Percentiles rank a stretch among this genome's conserved stretches.
These are phyloP conservation scores for Mimumesa dahlbomi DNA, from an alignment of 2,888 invertebrate species.

Conservation along the genomic window DNA sequence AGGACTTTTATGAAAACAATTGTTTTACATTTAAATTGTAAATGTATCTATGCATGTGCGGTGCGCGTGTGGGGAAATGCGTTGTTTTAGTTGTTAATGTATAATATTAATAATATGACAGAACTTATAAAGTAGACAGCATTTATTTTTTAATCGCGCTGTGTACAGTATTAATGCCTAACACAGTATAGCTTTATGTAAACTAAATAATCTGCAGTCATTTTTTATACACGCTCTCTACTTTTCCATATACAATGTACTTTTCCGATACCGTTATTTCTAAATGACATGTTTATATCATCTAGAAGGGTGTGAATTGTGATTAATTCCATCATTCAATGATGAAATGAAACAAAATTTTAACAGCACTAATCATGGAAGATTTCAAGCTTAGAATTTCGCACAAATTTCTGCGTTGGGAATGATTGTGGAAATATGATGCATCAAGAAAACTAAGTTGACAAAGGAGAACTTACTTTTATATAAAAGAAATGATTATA, in stretches of 20 bases:
- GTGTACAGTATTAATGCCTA: conserved; percentile 35
- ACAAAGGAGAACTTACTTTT: not conserved
- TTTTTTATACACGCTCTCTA: not conserved
- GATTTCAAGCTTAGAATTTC: not conserved
- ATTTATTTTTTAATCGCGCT: conserved; percentile 12
- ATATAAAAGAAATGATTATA: conserved; percentile 3
- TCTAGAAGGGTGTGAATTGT: too few relatives aligned
- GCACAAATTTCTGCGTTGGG: too few relatives aligned
- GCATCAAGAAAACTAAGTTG: not conserved
- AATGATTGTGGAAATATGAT: too few relatives aligned
- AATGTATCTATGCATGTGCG: conserved; percentile 42
- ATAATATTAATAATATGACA: conserved; percentile 29
- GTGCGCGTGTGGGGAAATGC: conserved; percentile 35
- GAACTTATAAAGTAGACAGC: conserved; percentile 32
- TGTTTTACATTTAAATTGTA: conserved; percentile 37
- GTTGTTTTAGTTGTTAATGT: conserved; percentile 43
- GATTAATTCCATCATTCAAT: too few relatives aligned
- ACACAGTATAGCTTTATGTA: not conserved
- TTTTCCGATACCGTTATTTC: too few relatives aligned
- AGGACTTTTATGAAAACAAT: conserved; percentile 21
- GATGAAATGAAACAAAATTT: not conserved
- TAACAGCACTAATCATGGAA: not conserved
- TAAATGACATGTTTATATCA: too few relatives aligned
- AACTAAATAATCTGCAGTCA: not conserved
- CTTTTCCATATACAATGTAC: too few relatives aligned